Conservation (phyloP, 2,113 vertebrate species). For the Oxyura jamaicensis region DNA sequence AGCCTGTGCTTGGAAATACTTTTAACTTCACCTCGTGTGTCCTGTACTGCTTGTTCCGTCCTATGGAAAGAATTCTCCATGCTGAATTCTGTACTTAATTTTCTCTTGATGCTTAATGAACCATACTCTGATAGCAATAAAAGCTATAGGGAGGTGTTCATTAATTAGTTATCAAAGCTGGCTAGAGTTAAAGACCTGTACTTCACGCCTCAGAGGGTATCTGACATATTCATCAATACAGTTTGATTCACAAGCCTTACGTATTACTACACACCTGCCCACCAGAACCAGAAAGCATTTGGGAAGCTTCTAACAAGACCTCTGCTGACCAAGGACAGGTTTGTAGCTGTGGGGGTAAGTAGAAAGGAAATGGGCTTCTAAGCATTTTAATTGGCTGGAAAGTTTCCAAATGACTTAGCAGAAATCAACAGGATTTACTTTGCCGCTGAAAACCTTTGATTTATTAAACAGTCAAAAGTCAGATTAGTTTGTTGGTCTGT, state of each 20-base stretch:
- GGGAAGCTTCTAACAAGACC: not conserved
- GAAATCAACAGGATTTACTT: not conserved
- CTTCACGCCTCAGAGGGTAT: not conserved
- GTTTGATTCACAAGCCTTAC: not conserved
- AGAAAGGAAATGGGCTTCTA: not conserved
- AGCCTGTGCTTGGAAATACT: not conserved
- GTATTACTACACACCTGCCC: not conserved
- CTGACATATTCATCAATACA: not conserved
- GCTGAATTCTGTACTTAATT: not conserved
- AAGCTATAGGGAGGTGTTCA: not conserved
- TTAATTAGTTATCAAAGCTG: not conserved
- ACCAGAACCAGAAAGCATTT: not conserved
- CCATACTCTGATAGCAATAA: not conserved
- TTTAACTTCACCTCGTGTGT: not conserved
- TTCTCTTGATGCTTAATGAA: not conserved
- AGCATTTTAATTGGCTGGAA: not conserved
- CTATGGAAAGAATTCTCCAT: not conserved
- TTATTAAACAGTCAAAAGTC: too few relatives aligned
- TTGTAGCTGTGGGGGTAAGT: fast-evolving
- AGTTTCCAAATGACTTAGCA: fast-evolving
- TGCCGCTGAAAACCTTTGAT: not conserved
- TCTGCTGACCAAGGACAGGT: not conserved
- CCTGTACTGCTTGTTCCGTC: not conserved
- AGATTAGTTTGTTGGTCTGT: not conserved
- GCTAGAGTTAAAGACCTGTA: not conserved